Evolutionary conservation across 2,888 invertebrate species (phyloP).

Genomic region (Lithodes maja): DNA sequence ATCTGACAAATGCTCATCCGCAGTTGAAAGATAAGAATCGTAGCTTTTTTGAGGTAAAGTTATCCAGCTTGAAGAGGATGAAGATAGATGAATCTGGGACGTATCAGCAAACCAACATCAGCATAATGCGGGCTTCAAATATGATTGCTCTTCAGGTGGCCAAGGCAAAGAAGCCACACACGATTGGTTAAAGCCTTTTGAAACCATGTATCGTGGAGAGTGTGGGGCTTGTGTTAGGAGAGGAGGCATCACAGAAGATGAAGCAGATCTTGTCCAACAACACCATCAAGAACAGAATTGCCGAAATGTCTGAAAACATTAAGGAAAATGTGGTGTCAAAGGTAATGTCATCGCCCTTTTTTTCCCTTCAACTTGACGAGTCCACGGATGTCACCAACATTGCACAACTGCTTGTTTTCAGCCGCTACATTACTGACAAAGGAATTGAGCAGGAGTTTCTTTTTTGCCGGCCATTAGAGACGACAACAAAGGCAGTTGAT

Average conservation of each 20-base stretch:
- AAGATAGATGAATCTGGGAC: constrained; percentile 27
- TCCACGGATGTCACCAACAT: constrained; percentile 31
- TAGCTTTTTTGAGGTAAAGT: constrained; percentile 19
- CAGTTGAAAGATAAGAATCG: constrained; percentile 15
- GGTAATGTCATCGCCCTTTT: constrained; percentile 35
- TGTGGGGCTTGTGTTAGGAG: constrained; percentile 21
- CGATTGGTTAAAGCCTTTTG: constrained; percentile 31
- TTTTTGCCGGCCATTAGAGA: background rate
- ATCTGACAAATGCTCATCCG: constrained; percentile 40
- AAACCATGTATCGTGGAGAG: constrained; percentile 38
- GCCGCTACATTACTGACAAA: constrained; percentile 21
- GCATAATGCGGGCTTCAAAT: constrained; percentile 22
- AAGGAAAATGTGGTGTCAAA: constrained; percentile 31
- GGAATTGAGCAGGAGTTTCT: constrained; percentile 27
- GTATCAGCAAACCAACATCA: constrained; percentile 21
- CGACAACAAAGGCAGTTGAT: constrained; percentile 8
- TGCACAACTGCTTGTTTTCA: constrained; percentile 24
- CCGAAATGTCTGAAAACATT: constrained; percentile 36
- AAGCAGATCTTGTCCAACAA: constrained; percentile 41
- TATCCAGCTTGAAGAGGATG: constrained; percentile 22
- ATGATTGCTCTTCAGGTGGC: constrained; percentile 36
- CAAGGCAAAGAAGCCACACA: constrained; percentile 39
- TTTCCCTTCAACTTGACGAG: constrained; percentile 33
- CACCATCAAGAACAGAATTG: constrained; percentile 48
- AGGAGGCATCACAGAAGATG: constrained; percentile 35